A percentile compares a stretch with the other conserved stretches of the same genome.
phyloP scores from a whole-genome alignment of 2,797 vertebrate species.

The Danio choprae region DNA sequence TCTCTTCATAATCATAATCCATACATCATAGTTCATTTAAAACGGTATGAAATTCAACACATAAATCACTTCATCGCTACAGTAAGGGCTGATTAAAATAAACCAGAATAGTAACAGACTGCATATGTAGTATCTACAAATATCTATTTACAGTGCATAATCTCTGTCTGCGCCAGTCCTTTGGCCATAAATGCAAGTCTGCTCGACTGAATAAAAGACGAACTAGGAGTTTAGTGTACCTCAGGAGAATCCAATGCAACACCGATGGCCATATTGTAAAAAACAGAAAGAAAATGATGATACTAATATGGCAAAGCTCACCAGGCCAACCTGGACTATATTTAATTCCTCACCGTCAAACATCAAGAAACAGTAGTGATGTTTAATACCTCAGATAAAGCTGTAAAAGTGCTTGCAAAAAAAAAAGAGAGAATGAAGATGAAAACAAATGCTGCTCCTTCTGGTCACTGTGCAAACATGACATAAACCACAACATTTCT shows the following conservation, averaged over 20 bases:
- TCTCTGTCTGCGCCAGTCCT: slow-evolving; percentile 5
- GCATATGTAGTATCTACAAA: slow-evolving; percentile 20
- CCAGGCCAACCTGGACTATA: slow-evolving; percentile 1
- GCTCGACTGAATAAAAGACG: slow-evolving; percentile 5
- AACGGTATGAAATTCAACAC: slow-evolving; percentile 15
- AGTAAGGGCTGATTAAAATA: slow-evolving; percentile 2
- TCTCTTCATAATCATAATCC: not conserved
- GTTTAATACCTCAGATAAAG: slow-evolving; percentile 10
- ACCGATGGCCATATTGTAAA: not conserved
- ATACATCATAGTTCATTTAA: slow-evolving; percentile 13
- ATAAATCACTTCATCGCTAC: slow-evolving; percentile 3
- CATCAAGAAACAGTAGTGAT: slow-evolving; percentile 19
- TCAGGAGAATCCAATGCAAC: not conserved
- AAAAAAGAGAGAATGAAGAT: not conserved
- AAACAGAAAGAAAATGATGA: not conserved
- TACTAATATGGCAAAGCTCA: not conserved
- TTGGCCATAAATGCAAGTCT: slow-evolving; percentile 24
- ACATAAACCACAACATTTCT: slow-evolving; percentile 1
- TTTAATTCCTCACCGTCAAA: not conserved
- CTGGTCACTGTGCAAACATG: not conserved
- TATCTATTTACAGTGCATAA: slow-evolving; percentile 14
- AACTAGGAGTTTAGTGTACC: slow-evolving; percentile 13
- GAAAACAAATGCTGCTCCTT: not conserved
- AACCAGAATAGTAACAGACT: slow-evolving; percentile 5
- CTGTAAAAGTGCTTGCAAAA: not conserved